Base-by-base conservation (phyloP, 2,888 invertebrate species). In the Laspeyria flexula region DNA sequence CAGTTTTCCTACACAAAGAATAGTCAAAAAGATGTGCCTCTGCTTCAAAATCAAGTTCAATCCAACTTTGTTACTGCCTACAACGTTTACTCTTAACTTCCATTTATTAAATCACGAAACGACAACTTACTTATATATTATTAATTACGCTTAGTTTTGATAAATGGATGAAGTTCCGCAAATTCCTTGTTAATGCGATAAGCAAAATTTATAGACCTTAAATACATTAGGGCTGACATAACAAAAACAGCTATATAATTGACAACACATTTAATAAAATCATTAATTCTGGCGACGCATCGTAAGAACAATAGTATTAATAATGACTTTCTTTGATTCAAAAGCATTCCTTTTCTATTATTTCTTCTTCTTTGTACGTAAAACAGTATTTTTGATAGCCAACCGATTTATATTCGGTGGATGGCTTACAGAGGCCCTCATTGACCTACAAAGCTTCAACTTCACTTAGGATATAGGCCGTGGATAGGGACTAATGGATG, bases 1-100 rank as follows among this genome's bases (percentile, higher is more conserved):
- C 55, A 70, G 54, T 71, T 68, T 70, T 58, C 71, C 64, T 60
- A 65, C 56, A 55, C 77, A 77, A 75, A 79, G 80, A 80, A 47
- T 71, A 70, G 38, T 62, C 41, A 55, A n/a, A 57, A 58, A 76
- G 79, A 77, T 52, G 52, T 54, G 76, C 47, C 72, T 65, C 37
- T 38, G 43, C 34, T 44, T 41, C 15, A 6, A 29, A 21, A 43
- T 38, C 16, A 57, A 35, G n/a, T 53, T 55, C 41, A 30, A 33
- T 44, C 15, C 13, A 39, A 35, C 7, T 42, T 47, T 25, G 11
- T 21, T 35, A 10, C 1, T 6, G n/a, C 34, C n/a, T 35, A 18
- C 9, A 33, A 35, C 16, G 18, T 18, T 35, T 18, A 1, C 12
- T 18, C 10, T 3, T 18, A 7, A 16, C 2, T 6, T 21, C 21